phyloP scores from a whole-genome alignment of 2,797 vertebrate species.

The Falco novaeseelandiae region DNA sequence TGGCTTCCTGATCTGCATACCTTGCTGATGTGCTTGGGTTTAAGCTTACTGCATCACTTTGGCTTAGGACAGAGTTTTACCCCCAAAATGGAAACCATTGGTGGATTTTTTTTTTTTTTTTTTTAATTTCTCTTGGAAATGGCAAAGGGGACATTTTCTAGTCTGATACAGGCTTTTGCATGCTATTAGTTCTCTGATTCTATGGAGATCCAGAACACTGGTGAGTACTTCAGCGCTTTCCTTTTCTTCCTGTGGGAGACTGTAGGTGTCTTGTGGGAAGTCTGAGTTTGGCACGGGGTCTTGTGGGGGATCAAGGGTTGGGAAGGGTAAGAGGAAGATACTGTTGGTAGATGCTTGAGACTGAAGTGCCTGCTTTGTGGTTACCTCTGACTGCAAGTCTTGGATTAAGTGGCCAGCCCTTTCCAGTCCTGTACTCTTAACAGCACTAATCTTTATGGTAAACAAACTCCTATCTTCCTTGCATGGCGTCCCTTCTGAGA shows the following conservation, averaged over 20 bases:
- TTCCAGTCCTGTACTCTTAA: background rate
- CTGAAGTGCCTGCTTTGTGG: background rate
- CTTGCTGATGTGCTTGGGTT: background rate
- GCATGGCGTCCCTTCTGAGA: background rate
- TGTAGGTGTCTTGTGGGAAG: background rate
- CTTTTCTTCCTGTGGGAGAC: background rate
- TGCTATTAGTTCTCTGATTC: background rate
- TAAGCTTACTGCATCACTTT: background rate
- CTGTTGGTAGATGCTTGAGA: background rate
- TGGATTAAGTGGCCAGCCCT: background rate
- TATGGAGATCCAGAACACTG: background rate
- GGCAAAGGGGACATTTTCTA: background rate
- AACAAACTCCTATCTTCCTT: background rate
- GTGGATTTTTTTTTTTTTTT: background rate
- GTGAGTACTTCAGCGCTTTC: background rate
- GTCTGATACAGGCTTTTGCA: background rate
- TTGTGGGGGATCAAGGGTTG: background rate
- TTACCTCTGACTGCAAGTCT: background rate
- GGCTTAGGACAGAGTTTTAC: background rate
- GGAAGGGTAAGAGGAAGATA: background rate
- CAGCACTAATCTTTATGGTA: background rate
- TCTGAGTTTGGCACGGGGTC: background rate
- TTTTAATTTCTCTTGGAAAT: background rate
- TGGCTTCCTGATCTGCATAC: background rate
- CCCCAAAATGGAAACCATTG: background rate